Evolutionary conservation across 2,888 invertebrate genomes (phyloP), one percentile per base, ranked within the genome.

Genomic region (Temnothorax ravouxi): DNA sequence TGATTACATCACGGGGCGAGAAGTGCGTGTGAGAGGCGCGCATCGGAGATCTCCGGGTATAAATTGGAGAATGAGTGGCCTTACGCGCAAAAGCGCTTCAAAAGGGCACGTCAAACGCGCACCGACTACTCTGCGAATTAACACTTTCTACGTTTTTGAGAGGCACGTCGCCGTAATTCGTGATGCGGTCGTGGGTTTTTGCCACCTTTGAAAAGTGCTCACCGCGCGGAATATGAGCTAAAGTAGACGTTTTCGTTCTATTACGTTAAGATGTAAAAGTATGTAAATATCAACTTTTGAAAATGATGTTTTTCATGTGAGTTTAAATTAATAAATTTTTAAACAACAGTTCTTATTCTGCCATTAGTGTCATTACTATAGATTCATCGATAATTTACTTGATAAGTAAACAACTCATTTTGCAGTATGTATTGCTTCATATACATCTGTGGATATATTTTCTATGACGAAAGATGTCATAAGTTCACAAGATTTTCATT

Each of bases 51-150:
- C 79, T 47, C 79, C 47, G 71, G 21, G 13, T 67, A 71, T 80
- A 80, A 69, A 80, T 80, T 71, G 71, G 38, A 69, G 47, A 80
- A 80, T 80, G 71, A 80, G 56, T 59, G 25, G 25, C 47, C 25
- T 44, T 69, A 47, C 21, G 56, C 34, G 69, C 69, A 44, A 69
- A 44, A 80, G 47, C 59, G 59, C 34, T 61, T 80, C 47, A 71
- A 71, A 67, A 80, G 47, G n/a, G 38, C 9, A 34, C 69, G 44
- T 79, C 59, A 80, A 80, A 80, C 56, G 71, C 18, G 25, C 69
- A 25, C n/a, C 13, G 34, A 25, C 59, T 47, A 8, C 18, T 80
- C 59, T 59, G 38, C 18, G 59, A 80, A 80, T 80, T 80, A 71
- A 80, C 69, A 79, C 79, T 69, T 69, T 67, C 56, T 44, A 21